phyloP scores from a whole-genome alignment of 1,140 invertebrate species.

The Phthorimaea operculella region DNA sequence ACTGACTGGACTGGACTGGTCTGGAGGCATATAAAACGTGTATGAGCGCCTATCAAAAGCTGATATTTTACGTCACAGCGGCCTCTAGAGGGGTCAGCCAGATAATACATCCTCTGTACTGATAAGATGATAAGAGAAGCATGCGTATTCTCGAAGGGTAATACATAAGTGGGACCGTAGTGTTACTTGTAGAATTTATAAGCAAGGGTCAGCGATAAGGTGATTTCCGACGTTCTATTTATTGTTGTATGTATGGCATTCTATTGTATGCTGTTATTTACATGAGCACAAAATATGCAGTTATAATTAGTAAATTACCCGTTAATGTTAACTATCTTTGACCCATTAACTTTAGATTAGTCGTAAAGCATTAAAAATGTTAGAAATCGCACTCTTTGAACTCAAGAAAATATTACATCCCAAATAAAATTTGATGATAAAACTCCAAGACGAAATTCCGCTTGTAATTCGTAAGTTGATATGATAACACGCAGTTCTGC shows the following conservation, averaged over 20 bases:
- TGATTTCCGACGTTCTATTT: conserved; percentile 14
- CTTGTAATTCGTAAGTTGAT: too few species aligned
- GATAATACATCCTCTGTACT: conserved; percentile 24
- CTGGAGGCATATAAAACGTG: background rate
- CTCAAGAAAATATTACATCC: too few species aligned
- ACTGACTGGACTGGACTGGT: background rate
- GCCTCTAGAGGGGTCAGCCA: conserved; percentile 23
- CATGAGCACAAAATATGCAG: too few species aligned
- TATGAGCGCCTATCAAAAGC: background rate
- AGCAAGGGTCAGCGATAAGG: conserved; percentile 26
- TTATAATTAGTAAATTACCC: too few species aligned
- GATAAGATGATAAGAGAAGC: conserved; percentile 26
- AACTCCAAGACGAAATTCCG: too few species aligned
- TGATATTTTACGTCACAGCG: conserved; percentile 15
- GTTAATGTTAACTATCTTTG: too few species aligned
- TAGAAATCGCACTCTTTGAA: too few species aligned
- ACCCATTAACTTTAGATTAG: too few species aligned
- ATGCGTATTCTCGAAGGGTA: conserved; percentile 29
- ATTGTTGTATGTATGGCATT: conserved; percentile 4
- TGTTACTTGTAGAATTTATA: conserved; percentile 23
- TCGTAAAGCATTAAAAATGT: too few species aligned
- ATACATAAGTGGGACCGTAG: conserved; percentile 10
- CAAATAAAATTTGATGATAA: too few species aligned
- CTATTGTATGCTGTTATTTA: background rate
- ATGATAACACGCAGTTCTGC: too few species aligned